A percentile compares a stretch with the other conserved stretches of the same genome.
Evolutionary conservation across 2,113 vertebrate species (phyloP).

Genomic region (Oryzias melastigma): DNA sequence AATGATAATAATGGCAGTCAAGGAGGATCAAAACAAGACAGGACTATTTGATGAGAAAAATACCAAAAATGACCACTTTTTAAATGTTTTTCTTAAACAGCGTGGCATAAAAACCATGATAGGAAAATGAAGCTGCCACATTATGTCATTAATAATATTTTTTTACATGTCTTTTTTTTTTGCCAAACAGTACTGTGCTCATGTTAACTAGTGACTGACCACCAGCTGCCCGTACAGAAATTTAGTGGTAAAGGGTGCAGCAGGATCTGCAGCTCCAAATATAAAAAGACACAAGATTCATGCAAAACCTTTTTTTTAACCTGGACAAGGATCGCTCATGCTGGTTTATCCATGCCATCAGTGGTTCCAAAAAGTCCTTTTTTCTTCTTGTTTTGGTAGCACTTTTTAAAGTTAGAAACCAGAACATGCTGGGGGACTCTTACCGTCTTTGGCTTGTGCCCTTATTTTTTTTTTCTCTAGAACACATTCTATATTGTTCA

Average conservation of each 20-base stretch:
- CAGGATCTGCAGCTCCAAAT: slow-evolving; percentile 58
- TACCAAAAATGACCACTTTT: slow-evolving; percentile 68
- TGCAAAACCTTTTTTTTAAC: slow-evolving; percentile 63
- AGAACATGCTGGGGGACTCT: slow-evolving; percentile 51
- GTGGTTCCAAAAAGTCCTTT: slow-evolving; percentile 48
- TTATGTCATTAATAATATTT: slow-evolving; percentile 45
- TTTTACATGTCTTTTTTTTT: slow-evolving; percentile 26
- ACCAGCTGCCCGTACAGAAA: slow-evolving; percentile 51
- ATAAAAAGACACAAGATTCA: slow-evolving; percentile 73
- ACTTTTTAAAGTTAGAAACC: slow-evolving; percentile 41
- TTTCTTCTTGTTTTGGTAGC: slow-evolving; percentile 32
- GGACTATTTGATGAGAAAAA: slow-evolving; percentile 66
- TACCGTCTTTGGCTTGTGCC: slow-evolving; percentile 65
- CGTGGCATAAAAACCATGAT: slow-evolving; percentile 61
- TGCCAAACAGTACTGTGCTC: slow-evolving; percentile 64
- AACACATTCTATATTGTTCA: slow-evolving; percentile 30
- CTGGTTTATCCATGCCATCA: slow-evolving; percentile 71
- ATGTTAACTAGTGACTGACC: slow-evolving; percentile 33
- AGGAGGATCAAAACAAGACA: slow-evolving; percentile 62
- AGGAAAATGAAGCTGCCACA: slow-evolving; percentile 47
- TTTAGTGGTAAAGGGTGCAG: slow-evolving; percentile 57
- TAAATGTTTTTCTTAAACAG: slow-evolving; percentile 73
- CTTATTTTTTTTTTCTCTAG: slow-evolving; percentile 36
- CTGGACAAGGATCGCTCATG: slow-evolving; percentile 68
- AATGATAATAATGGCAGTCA: slow-evolving; percentile 71